Base-by-base conservation (phyloP, 2,797 vertebrate genomes). In the Enoplosus armatus region DNA sequence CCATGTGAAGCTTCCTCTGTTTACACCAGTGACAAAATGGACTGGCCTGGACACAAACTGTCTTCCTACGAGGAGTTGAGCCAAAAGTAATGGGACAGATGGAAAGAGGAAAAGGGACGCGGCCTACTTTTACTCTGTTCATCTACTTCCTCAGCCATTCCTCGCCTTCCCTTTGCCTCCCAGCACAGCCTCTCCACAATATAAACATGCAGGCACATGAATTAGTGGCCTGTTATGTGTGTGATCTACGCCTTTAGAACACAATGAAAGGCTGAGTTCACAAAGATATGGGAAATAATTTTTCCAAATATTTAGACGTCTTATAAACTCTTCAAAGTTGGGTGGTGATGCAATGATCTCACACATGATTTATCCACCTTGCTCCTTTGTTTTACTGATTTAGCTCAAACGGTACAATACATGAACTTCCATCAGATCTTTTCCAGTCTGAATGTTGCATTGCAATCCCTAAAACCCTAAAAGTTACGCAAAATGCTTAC, bases 21-120 rank as follows among this genome's bases (percentile, higher is more conserved):
- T 94, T 96, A 95, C 95, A 89, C 87, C 72, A 85, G 75, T 90
- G 87, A 90, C 85, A 89, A 90, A 89, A 92, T 87, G 82, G 75
- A 90, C 82, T 78, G 86, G 83, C 69, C 72, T 67, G 63, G 70
- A 88, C 87, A 89, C 85, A 89, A 78, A 83, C 74, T 53, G 75
- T 84, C 92, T 87, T 91, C 88, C 87, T 88, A 87, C 59, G 47
- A 90, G 76, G 66, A 84, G 55, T 75, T 43, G 18, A 72, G 82
- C 87, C 82, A 86, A 82, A 86, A 70, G 79, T 80, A 88, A 82
- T 51, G 66, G 77, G 78, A 85, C 76, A 82, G 81, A 78, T 82
- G 78, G 80, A 85, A 77, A 81, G 54, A 79, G 76, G 82, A 87
- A 88, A 87, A 63, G 75, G 77, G 80, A 77, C 22, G n/a, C 64